Percentiles rank a stretch among this genome's conserved stretches.
Evolutionary conservation across 64 coral and sea anemone genomes (phyloP).

Genomic region (Stichodactyla mertensii): DNA sequence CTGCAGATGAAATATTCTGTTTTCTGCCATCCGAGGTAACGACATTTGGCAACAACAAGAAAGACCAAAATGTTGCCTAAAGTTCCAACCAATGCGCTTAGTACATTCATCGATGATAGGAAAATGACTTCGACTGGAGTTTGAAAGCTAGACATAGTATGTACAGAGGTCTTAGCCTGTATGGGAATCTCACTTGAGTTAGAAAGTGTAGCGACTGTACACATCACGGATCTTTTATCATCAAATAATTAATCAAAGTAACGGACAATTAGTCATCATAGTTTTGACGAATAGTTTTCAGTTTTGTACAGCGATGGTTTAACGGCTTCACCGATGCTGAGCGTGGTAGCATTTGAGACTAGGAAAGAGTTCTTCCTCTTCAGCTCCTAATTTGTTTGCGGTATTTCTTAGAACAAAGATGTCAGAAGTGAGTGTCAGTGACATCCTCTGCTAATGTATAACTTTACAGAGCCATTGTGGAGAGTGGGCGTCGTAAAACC

Average conservation of each 20-base stretch:
- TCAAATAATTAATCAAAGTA: not conserved
- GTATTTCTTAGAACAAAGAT: not conserved
- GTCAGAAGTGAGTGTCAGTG: not conserved
- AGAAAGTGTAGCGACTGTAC: not conserved
- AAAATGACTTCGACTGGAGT: constrained; percentile 12
- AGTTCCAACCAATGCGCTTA: constrained; percentile 39
- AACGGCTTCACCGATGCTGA: not conserved
- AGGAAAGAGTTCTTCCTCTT: not conserved
- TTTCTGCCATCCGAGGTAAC: constrained; percentile 59
- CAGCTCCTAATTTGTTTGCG: not conserved
- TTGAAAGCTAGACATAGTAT: not conserved
- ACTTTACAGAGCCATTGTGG: not conserved
- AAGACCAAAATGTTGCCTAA: constrained; percentile 73
- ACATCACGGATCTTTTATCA: not conserved
- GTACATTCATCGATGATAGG: constrained; percentile 37
- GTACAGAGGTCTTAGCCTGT: not conserved
- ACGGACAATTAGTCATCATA: not conserved
- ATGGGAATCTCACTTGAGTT: constrained; percentile 1
- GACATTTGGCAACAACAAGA: constrained; percentile 66
- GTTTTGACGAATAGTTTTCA: not conserved
- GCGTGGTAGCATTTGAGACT: not conserved
- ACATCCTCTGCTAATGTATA: not conserved
- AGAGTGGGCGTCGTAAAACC: not conserved
- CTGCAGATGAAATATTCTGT: constrained; percentile 71
- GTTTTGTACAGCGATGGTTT: not conserved